These are phyloP conservation scores for Iguana delicatissima DNA, from an alignment of 2,797 vertebrate genomes.

Conservation along the genomic window DNA sequence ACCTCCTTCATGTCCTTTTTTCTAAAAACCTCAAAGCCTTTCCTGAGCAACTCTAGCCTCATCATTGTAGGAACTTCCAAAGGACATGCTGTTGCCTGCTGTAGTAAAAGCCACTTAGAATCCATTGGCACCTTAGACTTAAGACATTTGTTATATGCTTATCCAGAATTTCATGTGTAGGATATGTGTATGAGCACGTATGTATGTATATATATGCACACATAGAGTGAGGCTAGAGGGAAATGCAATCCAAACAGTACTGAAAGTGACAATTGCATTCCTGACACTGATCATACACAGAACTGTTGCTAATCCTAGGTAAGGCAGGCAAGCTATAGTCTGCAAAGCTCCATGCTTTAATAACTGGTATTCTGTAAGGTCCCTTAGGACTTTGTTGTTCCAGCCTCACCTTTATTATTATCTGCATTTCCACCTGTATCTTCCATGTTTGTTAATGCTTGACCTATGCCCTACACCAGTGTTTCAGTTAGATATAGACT, in stretches of 20 bases:
- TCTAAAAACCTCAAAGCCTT: not conserved
- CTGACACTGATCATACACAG: not conserved
- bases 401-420: not conserved
- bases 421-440: not conserved
- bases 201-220: too few relatives aligned
- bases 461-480: not conserved
- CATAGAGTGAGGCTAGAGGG: not conserved
- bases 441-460: not conserved
- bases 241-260: not conserved
- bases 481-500: not conserved
- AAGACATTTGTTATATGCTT: not conserved
- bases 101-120: not conserved
- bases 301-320: not conserved
- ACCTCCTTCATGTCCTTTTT: not conserved
- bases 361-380: not conserved
- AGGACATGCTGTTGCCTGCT: not conserved
- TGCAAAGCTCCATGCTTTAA: not conserved
- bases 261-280: not conserved
- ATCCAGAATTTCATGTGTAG: too few relatives aligned
- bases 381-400: not conserved
- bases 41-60: not conserved
- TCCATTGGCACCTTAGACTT: not conserved
- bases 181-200: too few relatives aligned
- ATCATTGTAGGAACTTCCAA: not conserved
- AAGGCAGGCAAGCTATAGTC: not conserved